Evolutionary conservation across 2,113 vertebrate species (phyloP).

Genomic region (Erythrolamprus reginae): DNA sequence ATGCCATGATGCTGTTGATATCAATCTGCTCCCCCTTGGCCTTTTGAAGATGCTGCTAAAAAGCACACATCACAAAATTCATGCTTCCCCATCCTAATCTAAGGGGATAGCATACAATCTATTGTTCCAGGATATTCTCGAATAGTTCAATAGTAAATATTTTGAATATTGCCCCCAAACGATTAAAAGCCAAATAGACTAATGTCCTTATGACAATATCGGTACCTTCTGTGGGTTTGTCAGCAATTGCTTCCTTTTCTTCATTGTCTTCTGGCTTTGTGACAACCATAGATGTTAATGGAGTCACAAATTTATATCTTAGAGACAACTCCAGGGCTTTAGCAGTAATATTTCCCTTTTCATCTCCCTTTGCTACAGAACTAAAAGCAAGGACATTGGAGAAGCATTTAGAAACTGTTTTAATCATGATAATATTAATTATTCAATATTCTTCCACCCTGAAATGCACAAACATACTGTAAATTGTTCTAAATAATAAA

Average conservation of each 20-base stretch:
- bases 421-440: background rate
- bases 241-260: constrained; percentile 68
- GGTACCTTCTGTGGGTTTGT: constrained; percentile 83
- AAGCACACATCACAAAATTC: background rate
- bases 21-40: too few species aligned
- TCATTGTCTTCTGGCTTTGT: constrained; percentile 80
- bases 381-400: background rate
- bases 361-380: constrained; percentile 61
- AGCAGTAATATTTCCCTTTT: constrained; percentile 75
- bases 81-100: too few species aligned
- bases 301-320: constrained; percentile 88
- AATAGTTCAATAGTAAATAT: background rate
- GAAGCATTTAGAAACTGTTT: background rate
- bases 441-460: background rate
- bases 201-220: background rate
- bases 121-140: too few species aligned
- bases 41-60: too few species aligned
- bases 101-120: too few species aligned
- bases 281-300: constrained; percentile 94
- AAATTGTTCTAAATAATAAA: background rate
- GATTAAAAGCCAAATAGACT: background rate
- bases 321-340: constrained; percentile 79
- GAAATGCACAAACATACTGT: background rate
- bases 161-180: background rate
- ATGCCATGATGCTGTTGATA: too few species aligned